Conservation (phyloP, 2,113 vertebrate genomes). For the Echinops telfairi region DNA sequence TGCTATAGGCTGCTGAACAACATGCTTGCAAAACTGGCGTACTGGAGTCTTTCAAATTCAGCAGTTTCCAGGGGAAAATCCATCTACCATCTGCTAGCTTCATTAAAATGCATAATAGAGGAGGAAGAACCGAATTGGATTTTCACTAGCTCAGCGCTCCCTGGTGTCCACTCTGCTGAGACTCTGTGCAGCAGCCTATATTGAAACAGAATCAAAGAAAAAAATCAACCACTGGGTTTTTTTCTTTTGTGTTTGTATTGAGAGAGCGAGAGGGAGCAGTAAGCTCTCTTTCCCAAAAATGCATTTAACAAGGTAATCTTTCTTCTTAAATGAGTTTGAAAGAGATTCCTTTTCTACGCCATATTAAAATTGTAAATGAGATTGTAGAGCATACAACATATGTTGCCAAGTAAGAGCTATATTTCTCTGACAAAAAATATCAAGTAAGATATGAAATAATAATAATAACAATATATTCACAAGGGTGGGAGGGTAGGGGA, state of each 20-base stretch:
- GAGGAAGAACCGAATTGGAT: constrained; percentile 35
- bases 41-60: constrained; percentile 67
- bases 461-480: too few relatives aligned
- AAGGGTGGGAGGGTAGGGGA: too few relatives aligned
- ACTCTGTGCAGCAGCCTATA: neutral
- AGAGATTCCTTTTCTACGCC: neutral
- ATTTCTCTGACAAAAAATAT: neutral
- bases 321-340: neutral
- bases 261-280: neutral
- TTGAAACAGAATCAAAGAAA: constrained; percentile 31
- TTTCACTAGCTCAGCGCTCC: constrained; percentile 43
- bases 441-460: neutral
- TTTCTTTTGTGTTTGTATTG: neutral
- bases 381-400: neutral
- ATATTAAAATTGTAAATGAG: constrained; percentile 31
- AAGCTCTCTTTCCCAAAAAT: neutral
- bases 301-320: neutral
- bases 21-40: constrained; percentile 44
- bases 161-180: constrained; percentile 27
- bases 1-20: constrained; percentile 13
- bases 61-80: constrained; percentile 62
- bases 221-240: neutral
- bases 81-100: constrained; percentile 71
- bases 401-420: constrained; percentile 41
- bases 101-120: constrained; percentile 59